phyloP scores from a whole-genome alignment of 2,113 vertebrate genomes.

The Neodontobutis hainanensis region DNA sequence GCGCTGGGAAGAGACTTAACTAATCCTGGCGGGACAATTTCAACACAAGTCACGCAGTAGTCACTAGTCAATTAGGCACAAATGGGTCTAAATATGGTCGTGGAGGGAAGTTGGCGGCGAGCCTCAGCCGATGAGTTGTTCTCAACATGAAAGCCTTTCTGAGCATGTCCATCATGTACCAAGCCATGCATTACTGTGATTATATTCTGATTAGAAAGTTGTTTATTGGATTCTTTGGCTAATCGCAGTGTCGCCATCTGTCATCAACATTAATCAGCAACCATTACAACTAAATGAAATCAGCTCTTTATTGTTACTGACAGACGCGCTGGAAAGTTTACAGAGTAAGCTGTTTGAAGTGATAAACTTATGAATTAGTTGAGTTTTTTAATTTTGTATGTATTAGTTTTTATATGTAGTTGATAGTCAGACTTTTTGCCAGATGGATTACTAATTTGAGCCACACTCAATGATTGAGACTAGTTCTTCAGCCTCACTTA shows the following conservation, averaged over 20 bases:
- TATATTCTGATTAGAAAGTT: conserved; percentile 47
- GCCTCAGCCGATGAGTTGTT: conserved; percentile 24
- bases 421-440: no score
- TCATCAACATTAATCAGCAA: background rate
- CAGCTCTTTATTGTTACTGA: conserved; percentile 1
- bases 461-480: no score
- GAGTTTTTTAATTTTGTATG: background rate
- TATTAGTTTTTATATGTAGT: no score
- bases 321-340: background rate
- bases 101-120: conserved; percentile 40
- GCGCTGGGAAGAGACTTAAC: conserved; percentile 7
- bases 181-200: conserved; percentile 29
- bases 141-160: conserved; percentile 22
- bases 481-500: no score
- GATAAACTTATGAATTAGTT: background rate
- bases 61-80: conserved; percentile 19
- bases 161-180: conserved; percentile 37
- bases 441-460: no score
- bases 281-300: conserved; percentile 1
- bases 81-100: conserved; percentile 45
- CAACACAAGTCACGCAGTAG: conserved; percentile 19
- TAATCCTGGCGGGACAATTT: conserved; percentile 41
- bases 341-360: conserved; percentile 2
- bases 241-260: conserved; percentile 9
- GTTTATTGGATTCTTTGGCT: conserved; percentile 26